Evolutionary conservation across 92 coral and sea anemone genomes (phyloP).

Genomic region (Palythoa grandis): DNA sequence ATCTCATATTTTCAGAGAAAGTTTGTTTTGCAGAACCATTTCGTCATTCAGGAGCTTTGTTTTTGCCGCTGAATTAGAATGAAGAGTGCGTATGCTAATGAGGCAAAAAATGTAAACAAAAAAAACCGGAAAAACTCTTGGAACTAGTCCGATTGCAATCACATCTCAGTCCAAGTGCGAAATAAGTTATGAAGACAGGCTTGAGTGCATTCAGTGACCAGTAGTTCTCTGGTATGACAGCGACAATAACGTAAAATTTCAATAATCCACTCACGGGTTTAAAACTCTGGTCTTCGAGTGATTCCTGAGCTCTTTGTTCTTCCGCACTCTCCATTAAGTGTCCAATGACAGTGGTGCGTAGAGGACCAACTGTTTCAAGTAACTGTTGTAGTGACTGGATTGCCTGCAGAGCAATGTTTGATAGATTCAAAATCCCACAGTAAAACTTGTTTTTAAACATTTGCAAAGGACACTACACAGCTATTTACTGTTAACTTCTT

Average conservation of each 20-base stretch:
- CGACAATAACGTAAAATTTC: no score
- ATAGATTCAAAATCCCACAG: not conserved
- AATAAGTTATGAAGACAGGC: not conserved
- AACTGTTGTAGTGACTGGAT: slow-evolving; percentile 54
- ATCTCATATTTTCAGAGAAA: no score
- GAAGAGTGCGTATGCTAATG: no score
- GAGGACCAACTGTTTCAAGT: slow-evolving; percentile 35
- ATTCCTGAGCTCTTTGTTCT: slow-evolving; percentile 49
- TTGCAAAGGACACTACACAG: no score
- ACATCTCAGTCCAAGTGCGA: not conserved
- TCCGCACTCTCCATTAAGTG: slow-evolving; percentile 62
- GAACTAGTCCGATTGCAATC: not conserved
- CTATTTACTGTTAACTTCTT: no score
- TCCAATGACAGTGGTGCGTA: slow-evolving; percentile 32
- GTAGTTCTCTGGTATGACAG: no score
- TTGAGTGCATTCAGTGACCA: not conserved
- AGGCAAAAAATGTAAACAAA: no score
- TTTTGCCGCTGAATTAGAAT: no score
- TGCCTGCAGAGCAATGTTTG: slow-evolving; percentile 40
- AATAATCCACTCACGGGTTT: slow-evolving; percentile 54
- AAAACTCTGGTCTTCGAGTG: slow-evolving; percentile 46
- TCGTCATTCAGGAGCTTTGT: no score
- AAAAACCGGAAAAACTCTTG: no score
- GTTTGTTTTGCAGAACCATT: no score
- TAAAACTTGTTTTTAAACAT: no score